phyloP scores from a whole-genome alignment of 2,888 invertebrate species.

The Phaonia tiefii region DNA sequence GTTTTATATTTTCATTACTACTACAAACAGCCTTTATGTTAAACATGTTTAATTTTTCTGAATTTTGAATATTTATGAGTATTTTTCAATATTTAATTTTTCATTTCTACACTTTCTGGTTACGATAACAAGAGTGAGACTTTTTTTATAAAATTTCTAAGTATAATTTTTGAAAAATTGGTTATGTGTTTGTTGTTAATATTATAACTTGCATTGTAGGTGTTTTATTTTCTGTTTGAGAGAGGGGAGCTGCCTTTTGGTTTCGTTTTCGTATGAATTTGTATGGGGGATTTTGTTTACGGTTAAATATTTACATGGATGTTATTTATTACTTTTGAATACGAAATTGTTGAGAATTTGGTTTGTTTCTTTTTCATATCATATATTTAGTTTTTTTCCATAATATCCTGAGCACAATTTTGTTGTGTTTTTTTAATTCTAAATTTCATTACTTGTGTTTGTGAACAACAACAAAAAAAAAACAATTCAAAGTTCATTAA shows the following conservation, averaged over 20 bases:
- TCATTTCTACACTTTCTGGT: slow-evolving; percentile 42
- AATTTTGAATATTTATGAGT: slow-evolving; percentile 46
- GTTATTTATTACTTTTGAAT: slow-evolving; percentile 44
- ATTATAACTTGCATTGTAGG: slow-evolving; percentile 10
- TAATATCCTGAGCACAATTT: slow-evolving; percentile 76
- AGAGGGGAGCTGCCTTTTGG: slow-evolving; percentile 59
- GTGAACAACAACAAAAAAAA: not conserved
- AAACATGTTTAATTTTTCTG: slow-evolving; percentile 74
- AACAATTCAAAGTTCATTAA: no score
- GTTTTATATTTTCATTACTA: slow-evolving; percentile 69
- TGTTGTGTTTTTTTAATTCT: slow-evolving; percentile 46
- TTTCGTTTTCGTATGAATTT: slow-evolving; percentile 11
- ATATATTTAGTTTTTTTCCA: slow-evolving; percentile 55
- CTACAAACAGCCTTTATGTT: slow-evolving; percentile 79
- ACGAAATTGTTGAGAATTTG: slow-evolving; percentile 26
- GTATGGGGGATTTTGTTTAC: not conserved
- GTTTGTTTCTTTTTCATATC: slow-evolving; percentile 52
- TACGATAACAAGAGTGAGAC: not conserved
- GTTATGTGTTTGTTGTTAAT: slow-evolving; percentile 16
- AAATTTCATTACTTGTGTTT: slow-evolving; percentile 53
- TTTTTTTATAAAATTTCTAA: slow-evolving; percentile 18
- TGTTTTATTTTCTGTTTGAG: not conserved
- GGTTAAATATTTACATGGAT: slow-evolving; percentile 13
- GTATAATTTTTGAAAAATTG: slow-evolving; percentile 51
- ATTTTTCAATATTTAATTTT: slow-evolving; percentile 36